Percentiles rank a stretch among this genome's conserved stretches.
phyloP scores from a whole-genome alignment of 2,113 vertebrate species.

The Glaucidium brasilianum region DNA sequence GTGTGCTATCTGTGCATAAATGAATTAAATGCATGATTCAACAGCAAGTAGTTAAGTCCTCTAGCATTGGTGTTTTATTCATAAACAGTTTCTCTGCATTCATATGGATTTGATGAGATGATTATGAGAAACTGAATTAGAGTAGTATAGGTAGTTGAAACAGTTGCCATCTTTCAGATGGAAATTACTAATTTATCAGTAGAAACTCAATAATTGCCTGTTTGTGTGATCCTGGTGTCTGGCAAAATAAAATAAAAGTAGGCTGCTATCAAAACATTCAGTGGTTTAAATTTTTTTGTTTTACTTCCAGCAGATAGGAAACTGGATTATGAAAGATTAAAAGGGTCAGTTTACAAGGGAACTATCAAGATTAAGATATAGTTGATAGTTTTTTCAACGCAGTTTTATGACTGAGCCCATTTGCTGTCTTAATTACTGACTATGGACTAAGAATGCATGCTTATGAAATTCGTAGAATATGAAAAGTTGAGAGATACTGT shows the following conservation, averaged over 20 bases:
- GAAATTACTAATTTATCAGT: not conserved
- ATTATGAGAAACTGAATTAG: not conserved
- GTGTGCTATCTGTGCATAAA: not conserved
- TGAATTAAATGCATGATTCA: not conserved
- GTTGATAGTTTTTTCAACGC: not conserved
- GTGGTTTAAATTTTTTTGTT: not conserved
- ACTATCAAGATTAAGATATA: not conserved
- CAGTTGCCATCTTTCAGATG: not conserved
- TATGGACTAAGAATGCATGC: not conserved
- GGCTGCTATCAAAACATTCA: not conserved
- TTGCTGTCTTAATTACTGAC: not conserved
- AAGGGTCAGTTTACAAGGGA: not conserved
- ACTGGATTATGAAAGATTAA: not conserved
- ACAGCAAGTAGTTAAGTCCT: not conserved
- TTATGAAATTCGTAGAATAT: not conserved
- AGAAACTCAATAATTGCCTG: not conserved
- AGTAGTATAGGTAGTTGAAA: not conserved
- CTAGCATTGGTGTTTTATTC: not conserved
- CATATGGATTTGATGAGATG: not conserved
- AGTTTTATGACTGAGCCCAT: not conserved
- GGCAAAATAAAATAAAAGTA: not conserved
- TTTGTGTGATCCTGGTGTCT: not conserved
- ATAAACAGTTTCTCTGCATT: not conserved
- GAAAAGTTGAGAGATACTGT: not conserved
- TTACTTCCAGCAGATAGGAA: not conserved